Base-by-base conservation (phyloP, 2,797 vertebrate genomes). In the Sylvia borin region DNA sequence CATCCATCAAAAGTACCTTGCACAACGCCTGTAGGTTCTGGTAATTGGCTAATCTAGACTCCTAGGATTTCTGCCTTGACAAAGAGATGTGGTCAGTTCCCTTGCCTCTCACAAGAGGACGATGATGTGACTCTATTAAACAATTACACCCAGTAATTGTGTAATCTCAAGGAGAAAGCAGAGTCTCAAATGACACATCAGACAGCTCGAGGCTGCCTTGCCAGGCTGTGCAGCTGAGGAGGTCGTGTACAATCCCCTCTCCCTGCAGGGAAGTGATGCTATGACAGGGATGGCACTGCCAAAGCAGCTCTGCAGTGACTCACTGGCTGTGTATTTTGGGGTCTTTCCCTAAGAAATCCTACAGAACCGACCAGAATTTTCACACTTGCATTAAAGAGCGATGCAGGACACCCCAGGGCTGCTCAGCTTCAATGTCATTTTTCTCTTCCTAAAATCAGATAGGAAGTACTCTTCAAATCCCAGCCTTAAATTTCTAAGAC, bases 81-180 rank as follows among this genome's bases (percentile, higher is more conserved):
- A 58, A 31, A 42, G 60, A 92, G 92, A 76, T 25, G 94, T 94
- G 97, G 97, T 96, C 97, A 97, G 92, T 96, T 85, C 43, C 96
- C 93, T 80, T 10, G 76, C 83, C 94, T 95, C 17, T 0, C 2
- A 7, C 76, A 18, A 34, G 89, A 92, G 93, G 94, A 90, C 6
- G 7, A 50, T 50, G 90, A 80, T 91, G 95, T 72, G 93, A 89
- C 96, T 97, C 96, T 97, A 86, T 98, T 97, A 97, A 97, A 95
- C 93, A 97, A 97, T 98, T 97, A 97, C 12, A 88, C 25, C 38
- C 54, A 48, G 78, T 97, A 97, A 97, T 97, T 64, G n/a, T 36
- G 42, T 92, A 1, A 62, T 77, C 97, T 97, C 95, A 86, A 97
- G 95, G 94, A 97, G 95, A 95, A 89, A 88, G 90, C 90, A 93